Conservation (phyloP, 2,888 invertebrate genomes). For the Koerneria pararmatus region DNA sequence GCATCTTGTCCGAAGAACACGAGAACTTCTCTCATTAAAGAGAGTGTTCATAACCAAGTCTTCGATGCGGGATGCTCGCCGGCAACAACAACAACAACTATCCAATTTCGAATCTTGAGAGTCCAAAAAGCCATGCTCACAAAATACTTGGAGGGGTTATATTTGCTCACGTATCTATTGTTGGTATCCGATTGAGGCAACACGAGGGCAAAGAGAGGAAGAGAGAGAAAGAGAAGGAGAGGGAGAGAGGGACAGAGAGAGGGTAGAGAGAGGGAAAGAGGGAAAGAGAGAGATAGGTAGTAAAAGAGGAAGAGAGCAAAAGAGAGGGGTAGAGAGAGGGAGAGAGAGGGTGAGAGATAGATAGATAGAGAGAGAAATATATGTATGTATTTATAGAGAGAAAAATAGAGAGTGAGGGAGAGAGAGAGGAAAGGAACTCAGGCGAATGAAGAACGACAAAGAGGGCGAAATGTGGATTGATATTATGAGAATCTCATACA, state of each 20-base stretch:
- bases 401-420: slow-evolving; percentile 17
- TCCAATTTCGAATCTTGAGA: too few species aligned
- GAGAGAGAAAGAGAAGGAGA: not conserved
- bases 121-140: too few species aligned
- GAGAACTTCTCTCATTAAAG: too few species aligned
- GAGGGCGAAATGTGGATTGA: too few species aligned
- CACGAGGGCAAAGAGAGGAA: not conserved
- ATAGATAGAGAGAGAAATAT: slow-evolving; percentile 12
- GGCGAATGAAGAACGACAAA: not conserved
- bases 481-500: too few species aligned
- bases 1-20: too few species aligned
- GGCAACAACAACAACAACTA: too few species aligned
- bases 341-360: slow-evolving; percentile 1
- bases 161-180: too few species aligned
- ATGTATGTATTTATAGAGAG: slow-evolving; percentile 2
- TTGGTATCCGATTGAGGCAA: too few species aligned
- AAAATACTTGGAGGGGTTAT: too few species aligned
- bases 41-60: too few species aligned
- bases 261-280: slow-evolving; percentile 14
- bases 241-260: slow-evolving; percentile 9
- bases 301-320: not conserved
- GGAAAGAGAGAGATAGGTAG: slow-evolving; percentile 25
- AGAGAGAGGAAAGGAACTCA: not conserved
- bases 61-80: too few species aligned
- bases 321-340: slow-evolving; percentile 12